phyloP scores from a whole-genome alignment of 2,797 vertebrate genomes.

The Podarcis lilfordi region DNA sequence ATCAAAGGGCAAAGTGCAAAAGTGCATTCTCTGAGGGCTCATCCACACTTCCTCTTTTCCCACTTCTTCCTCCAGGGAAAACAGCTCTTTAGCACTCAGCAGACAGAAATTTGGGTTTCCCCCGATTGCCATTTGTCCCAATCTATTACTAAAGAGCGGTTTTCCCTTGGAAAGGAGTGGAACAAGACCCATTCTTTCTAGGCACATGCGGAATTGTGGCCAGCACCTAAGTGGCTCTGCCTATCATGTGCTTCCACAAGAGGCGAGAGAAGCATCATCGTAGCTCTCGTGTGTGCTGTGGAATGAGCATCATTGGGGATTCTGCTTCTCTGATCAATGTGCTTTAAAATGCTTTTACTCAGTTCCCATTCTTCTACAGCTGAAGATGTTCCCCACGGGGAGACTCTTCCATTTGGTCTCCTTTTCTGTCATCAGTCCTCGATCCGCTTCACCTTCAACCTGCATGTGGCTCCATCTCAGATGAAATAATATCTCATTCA shows the following conservation, averaged over 20 bases:
- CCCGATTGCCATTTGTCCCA: too few relatives aligned
- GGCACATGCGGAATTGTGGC: too few relatives aligned
- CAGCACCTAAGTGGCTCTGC: too few relatives aligned
- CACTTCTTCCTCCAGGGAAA: too few relatives aligned
- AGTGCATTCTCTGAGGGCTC: neutral
- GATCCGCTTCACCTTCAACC: neutral
- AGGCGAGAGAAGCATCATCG: neutral
- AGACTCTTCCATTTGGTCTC: neutral
- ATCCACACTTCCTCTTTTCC: too few relatives aligned
- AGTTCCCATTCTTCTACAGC: rapidly evolving
- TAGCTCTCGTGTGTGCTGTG: neutral
- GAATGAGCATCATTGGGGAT: neutral
- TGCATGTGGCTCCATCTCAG: rapidly evolving
- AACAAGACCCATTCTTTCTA: too few relatives aligned
- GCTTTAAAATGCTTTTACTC: neutral
- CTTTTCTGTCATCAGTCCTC: rapidly evolving
- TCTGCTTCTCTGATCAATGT: neutral
- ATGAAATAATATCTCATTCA: neutral
- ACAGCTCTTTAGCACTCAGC: too few relatives aligned
- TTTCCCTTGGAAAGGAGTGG: too few relatives aligned
- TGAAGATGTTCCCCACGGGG: neutral
- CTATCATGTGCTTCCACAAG: neutral
- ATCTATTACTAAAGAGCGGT: too few relatives aligned
- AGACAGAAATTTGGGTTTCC: too few relatives aligned
- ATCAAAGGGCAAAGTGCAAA: neutral